Percentiles rank a stretch among this genome's conserved stretches.
Conservation (phyloP, 2,888 invertebrate species). For the Megalurothrips usitatus region DNA sequence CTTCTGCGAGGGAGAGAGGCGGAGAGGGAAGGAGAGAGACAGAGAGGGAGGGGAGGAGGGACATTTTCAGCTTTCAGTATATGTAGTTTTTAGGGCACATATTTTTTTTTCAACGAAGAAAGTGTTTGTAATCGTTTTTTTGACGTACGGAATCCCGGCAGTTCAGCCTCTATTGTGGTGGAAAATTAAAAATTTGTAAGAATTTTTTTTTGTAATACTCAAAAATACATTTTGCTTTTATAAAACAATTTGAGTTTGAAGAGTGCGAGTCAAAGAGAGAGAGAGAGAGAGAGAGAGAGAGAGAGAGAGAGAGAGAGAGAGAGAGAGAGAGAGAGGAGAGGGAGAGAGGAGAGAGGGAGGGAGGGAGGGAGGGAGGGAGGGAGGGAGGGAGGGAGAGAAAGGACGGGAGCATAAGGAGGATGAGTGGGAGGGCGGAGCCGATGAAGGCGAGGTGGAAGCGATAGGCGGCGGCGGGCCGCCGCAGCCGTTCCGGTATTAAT, state of each 20-base stretch:
- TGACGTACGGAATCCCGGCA: too few relatives aligned
- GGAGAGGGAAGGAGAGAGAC: background rate
- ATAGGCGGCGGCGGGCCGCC: too few relatives aligned
- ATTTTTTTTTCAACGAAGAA: too few relatives aligned
- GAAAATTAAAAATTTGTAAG: too few relatives aligned
- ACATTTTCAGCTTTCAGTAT: too few relatives aligned
- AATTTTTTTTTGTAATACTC: background rate
- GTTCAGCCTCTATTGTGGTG: too few relatives aligned
- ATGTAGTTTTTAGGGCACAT: too few relatives aligned
- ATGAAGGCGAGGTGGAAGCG: too few relatives aligned
- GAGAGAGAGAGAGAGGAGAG: background rate
- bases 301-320: constrained; percentile 1
- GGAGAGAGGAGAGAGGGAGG: background rate
- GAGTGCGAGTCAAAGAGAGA: too few relatives aligned
- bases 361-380: background rate
- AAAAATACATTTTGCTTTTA: too few relatives aligned
- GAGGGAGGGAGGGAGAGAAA: background rate
- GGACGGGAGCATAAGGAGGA: background rate
- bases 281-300: background rate
- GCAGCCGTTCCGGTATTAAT: background rate
- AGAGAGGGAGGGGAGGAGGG: background rate
- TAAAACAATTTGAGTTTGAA: too few relatives aligned
- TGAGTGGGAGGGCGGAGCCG: background rate
- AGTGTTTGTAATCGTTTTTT: too few relatives aligned
- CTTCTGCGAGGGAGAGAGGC: background rate